These are phyloP conservation scores for Plectrocnemia conspersa DNA, from an alignment of 1,140 invertebrate genomes.

Conservation along the genomic window DNA sequence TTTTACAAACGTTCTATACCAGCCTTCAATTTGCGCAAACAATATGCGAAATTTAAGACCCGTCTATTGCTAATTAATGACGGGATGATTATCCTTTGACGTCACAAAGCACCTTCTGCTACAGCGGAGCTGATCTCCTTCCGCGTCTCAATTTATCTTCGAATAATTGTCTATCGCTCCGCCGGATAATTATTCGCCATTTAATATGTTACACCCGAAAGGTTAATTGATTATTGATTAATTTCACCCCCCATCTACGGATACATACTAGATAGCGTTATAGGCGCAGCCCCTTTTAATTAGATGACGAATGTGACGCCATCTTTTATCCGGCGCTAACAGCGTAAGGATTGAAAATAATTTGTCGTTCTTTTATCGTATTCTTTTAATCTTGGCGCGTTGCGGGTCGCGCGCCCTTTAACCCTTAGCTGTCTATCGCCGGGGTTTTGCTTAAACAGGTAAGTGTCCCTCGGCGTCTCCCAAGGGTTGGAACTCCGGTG, in stretches of 20 bases:
- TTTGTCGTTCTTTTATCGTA: too few relatives aligned
- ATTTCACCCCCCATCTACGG: neutral
- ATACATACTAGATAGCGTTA: too few relatives aligned
- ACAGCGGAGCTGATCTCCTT: conserved; percentile 1
- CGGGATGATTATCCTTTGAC: conserved; percentile 15
- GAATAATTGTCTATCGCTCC: conserved; percentile 19
- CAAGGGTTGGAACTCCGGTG: conserved; percentile 13
- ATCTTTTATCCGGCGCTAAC: too few relatives aligned
- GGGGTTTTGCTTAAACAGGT: neutral
- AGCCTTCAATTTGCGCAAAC: too few relatives aligned
- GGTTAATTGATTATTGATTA: conserved; percentile 15
- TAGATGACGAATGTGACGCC: too few relatives aligned
- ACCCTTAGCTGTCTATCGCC: neutral
- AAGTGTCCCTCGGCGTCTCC: conserved; percentile 1
- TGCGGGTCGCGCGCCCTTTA: neutral
- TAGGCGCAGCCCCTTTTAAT: too few relatives aligned
- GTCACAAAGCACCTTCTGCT: neutral
- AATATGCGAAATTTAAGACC: too few relatives aligned
- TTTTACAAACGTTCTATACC: too few relatives aligned
- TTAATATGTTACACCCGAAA: conserved; percentile 16
- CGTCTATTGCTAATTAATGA: conserved; percentile 7
- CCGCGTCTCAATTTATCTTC: conserved; percentile 1
- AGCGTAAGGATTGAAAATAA: too few relatives aligned
- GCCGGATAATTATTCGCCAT: conserved; percentile 20
- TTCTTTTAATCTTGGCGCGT: too few relatives aligned